Percentiles rank a stretch among this genome's conserved stretches.
phyloP scores from a whole-genome alignment of 2,797 vertebrate species.

The Jordanella pulchra region DNA sequence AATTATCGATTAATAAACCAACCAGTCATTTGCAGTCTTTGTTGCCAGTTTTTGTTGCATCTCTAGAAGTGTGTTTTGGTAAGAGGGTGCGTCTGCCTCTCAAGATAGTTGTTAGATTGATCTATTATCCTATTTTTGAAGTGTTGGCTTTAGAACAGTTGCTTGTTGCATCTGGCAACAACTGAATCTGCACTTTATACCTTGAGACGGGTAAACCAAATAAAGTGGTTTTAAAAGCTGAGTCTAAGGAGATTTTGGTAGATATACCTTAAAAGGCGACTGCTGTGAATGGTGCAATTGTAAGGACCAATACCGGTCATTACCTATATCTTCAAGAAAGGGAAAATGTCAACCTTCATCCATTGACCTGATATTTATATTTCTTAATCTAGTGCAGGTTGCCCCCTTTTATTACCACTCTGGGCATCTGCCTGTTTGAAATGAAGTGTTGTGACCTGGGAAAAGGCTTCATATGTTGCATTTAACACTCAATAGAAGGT shows the following conservation, averaged over 20 bases:
- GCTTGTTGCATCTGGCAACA: background rate
- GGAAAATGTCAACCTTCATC: too few species aligned
- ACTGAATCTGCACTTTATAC: background rate
- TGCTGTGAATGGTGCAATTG: too few species aligned
- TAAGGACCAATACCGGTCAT: too few species aligned
- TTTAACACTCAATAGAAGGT: constrained; percentile 7
- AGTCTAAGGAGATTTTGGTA: background rate
- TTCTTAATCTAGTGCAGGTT: background rate
- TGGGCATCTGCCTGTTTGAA: background rate
- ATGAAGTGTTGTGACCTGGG: too few species aligned
- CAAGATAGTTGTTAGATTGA: background rate
- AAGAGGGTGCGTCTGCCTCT: too few species aligned
- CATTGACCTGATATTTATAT: background rate
- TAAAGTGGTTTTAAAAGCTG: background rate
- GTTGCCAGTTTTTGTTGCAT: background rate
- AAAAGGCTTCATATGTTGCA: background rate
- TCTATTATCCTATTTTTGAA: background rate
- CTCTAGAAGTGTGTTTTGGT: background rate
- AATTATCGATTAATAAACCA: too few species aligned
- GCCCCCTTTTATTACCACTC: background rate
- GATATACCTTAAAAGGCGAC: background rate
- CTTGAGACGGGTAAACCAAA: background rate
- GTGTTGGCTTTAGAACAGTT: background rate
- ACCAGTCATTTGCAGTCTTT: background rate
- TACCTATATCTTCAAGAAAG: background rate